phyloP scores from a whole-genome alignment of 1,140 invertebrate genomes.

The Trichogramma pretiosum region DNA sequence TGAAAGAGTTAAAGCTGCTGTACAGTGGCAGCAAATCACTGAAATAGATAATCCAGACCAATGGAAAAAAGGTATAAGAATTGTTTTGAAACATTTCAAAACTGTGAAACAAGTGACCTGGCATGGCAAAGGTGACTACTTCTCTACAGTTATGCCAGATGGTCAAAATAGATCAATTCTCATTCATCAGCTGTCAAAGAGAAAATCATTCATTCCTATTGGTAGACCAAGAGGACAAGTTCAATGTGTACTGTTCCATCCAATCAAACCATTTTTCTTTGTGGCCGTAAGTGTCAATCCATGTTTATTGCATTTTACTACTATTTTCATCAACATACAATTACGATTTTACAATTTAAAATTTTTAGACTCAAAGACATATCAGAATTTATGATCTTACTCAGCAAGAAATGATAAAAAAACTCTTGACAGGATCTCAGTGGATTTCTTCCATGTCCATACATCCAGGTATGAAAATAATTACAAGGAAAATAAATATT shows the following conservation, averaged over 20 bases:
- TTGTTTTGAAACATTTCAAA: slow-evolving; percentile 73
- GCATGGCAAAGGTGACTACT: slow-evolving; percentile 95
- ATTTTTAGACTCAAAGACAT: slow-evolving; percentile 76
- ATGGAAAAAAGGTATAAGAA: slow-evolving; percentile 60
- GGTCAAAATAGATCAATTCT: slow-evolving; percentile 70
- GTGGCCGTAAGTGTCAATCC: slow-evolving; percentile 67
- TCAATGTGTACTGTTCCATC: slow-evolving; percentile 91
- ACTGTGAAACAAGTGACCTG: slow-evolving; percentile 70
- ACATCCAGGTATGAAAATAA: slow-evolving; percentile 64
- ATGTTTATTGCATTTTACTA: not conserved
- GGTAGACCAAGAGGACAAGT: slow-evolving; percentile 81
- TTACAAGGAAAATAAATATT: not conserved
- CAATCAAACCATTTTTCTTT: slow-evolving; percentile 82
- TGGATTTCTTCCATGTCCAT: slow-evolving; percentile 92
- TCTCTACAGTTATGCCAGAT: slow-evolving; percentile 84
- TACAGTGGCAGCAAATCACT: slow-evolving; percentile 59
- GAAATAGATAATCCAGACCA: slow-evolving; percentile 45
- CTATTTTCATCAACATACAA: not conserved
- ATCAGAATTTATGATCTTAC: slow-evolving; percentile 91
- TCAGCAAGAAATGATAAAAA: slow-evolving; percentile 89
- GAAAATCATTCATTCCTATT: slow-evolving; percentile 83
- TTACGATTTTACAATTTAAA: not conserved
- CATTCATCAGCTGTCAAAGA: slow-evolving; percentile 79
- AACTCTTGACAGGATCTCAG: slow-evolving; percentile 80
- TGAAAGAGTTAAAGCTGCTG: slow-evolving; percentile 60